phyloP scores from a whole-genome alignment of 2,797 vertebrate species.

The Nyctalus aviator region DNA sequence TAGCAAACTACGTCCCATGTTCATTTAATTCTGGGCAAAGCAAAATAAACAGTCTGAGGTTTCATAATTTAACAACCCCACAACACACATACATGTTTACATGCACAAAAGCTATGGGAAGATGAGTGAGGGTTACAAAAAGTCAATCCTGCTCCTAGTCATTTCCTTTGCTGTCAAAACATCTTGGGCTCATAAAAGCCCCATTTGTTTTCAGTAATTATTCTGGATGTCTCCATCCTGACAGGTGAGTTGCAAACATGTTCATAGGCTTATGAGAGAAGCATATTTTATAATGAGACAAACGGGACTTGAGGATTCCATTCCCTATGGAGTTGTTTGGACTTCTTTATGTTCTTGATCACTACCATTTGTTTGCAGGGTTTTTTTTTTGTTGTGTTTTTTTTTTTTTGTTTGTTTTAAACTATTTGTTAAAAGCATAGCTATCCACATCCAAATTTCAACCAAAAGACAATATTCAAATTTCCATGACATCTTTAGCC shows the following conservation, averaged over 20 bases:
- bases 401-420: slow-evolving; percentile 36
- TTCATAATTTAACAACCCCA: background rate
- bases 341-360: slow-evolving; percentile 38
- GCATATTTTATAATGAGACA: slow-evolving; percentile 68
- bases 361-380: slow-evolving; percentile 71
- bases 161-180: slow-evolving; percentile 37
- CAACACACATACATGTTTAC: rapidly evolving
- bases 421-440: slow-evolving; percentile 59
- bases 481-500: background rate
- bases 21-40: background rate
- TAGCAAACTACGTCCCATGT: slow-evolving; percentile 1
- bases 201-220: slow-evolving; percentile 47
- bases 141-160: background rate
- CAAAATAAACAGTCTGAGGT: background rate
- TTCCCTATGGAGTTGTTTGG: slow-evolving; percentile 47
- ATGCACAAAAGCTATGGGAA: background rate
- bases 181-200: background rate
- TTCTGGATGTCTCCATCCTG: slow-evolving; percentile 58
- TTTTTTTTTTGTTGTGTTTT: background rate
- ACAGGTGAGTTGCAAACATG: slow-evolving; percentile 67
- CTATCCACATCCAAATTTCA: background rate
- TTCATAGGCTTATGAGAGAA: slow-evolving; percentile 66
- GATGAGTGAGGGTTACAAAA: background rate
- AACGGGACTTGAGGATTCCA: slow-evolving; percentile 60
- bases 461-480: slow-evolving; percentile 12